These are phyloP conservation scores for Platorchestia sp. DNA, from an alignment of 1,140 invertebrate genomes.

Conservation along the genomic window DNA sequence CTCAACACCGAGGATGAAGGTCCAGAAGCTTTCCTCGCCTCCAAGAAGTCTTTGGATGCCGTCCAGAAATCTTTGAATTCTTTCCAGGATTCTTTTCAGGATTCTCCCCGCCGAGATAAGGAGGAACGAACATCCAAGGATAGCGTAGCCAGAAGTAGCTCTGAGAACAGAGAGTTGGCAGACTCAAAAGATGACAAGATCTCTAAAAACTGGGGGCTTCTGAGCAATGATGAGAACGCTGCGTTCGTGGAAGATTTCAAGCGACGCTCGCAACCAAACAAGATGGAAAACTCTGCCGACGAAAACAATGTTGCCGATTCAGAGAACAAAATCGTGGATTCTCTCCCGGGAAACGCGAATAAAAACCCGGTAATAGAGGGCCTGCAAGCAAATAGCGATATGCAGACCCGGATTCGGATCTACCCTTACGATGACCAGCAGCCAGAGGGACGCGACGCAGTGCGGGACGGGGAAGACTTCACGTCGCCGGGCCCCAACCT, in stretches of 20 bases:
- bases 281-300: not conserved
- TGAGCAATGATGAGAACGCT: not conserved
- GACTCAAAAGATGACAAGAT: not conserved
- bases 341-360: not conserved
- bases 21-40: not conserved
- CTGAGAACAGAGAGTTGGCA: not conserved
- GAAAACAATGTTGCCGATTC: not conserved
- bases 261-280: not conserved
- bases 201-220: not conserved
- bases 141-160: not conserved
- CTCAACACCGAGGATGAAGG: conserved; percentile 33
- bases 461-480: conserved; percentile 8
- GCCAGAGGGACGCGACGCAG: not conserved
- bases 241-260: not conserved
- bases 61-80: not conserved
- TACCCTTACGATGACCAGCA: not conserved
- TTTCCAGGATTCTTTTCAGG: not conserved
- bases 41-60: not conserved
- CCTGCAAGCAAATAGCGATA: not conserved
- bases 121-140: not conserved
- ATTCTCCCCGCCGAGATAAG: not conserved
- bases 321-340: not conserved
- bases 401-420: not conserved
- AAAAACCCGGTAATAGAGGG: not conserved
- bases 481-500: conserved; percentile 73